Percentiles rank a stretch among this genome's conserved stretches.
Conservation (phyloP, 2,888 invertebrate species). For the Orthonevra nobilis region DNA sequence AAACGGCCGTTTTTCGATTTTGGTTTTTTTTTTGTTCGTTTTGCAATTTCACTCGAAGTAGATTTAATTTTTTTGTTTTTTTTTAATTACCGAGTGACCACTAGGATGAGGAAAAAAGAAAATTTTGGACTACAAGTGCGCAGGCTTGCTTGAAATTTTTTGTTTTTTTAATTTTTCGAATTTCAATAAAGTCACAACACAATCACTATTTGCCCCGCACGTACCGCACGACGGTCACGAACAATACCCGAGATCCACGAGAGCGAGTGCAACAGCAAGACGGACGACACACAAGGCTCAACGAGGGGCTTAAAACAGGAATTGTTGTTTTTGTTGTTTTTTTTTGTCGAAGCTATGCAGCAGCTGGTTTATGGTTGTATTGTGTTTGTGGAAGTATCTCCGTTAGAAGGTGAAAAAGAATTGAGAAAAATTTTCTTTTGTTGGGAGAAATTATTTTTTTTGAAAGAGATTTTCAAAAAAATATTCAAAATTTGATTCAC, state of each 20-base stretch:
- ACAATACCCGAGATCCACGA: not conserved
- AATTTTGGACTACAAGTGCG: too few species aligned
- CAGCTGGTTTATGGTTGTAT: slow-evolving; percentile 43
- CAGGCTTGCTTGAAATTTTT: not conserved
- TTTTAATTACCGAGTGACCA: not conserved
- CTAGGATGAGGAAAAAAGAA: too few species aligned
- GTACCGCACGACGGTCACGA: too few species aligned
- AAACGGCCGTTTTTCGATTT: too few species aligned
- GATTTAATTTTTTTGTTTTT: too few species aligned
- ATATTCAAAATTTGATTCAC: slow-evolving; percentile 16
- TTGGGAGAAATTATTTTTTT: too few species aligned
- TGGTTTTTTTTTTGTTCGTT: too few species aligned
- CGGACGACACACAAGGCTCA: not conserved
- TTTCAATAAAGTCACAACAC: slow-evolving; percentile 11
- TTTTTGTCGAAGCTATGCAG: slow-evolving; percentile 11
- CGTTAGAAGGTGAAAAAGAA: slow-evolving; percentile 27
- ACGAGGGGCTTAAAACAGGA: slow-evolving; percentile 24
- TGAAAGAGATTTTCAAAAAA: too few species aligned
- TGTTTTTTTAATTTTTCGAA: too few species aligned
- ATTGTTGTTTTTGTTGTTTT: not conserved
- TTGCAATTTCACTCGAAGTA: too few species aligned
- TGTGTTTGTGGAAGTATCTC: not conserved
- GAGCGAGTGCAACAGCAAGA: not conserved
- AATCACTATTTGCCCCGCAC: slow-evolving; percentile 33
- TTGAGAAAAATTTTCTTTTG: slow-evolving; percentile 13